These are phyloP conservation scores for Rhagoletis zephyria DNA, from an alignment of 1,140 invertebrate species.

Conservation along the genomic window DNA sequence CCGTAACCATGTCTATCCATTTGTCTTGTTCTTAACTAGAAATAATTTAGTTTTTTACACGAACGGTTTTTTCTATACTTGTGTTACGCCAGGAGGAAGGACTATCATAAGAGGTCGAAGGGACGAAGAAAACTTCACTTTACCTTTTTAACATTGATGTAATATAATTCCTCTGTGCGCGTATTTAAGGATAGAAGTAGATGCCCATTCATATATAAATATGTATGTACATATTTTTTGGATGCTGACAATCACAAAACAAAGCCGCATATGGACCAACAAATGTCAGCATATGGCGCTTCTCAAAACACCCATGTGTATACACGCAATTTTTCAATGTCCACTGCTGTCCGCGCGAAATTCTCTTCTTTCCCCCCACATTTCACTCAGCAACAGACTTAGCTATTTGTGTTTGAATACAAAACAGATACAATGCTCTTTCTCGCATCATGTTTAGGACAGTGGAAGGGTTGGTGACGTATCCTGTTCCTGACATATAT, in stretches of 20 bases:
- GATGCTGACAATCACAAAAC: not conserved
- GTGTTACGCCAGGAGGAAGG: not conserved
- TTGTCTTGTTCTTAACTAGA: too few relatives aligned
- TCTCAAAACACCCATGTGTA: conserved; percentile 70
- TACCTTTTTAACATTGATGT: not conserved
- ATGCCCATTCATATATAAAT: not conserved
- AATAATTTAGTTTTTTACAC: too few relatives aligned
- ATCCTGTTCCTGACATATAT: conserved; percentile 73
- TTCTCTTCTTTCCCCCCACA: not conserved
- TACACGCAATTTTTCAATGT: conserved; percentile 72
- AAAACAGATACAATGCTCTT: conserved; percentile 64
- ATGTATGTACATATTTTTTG: not conserved
- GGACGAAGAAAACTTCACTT: not conserved
- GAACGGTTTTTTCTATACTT: too few relatives aligned
- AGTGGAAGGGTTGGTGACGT: conserved; percentile 54
- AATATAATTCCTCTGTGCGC: not conserved
- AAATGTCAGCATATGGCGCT: conserved; percentile 43
- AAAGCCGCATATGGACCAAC: not conserved
- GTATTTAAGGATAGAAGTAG: not conserved
- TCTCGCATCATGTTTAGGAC: conserved; percentile 4
- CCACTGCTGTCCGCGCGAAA: conserved; percentile 61
- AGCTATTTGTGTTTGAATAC: conserved; percentile 65
- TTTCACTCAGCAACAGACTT: not conserved
- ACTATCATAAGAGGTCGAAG: not conserved
- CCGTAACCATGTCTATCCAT: too few relatives aligned